These are phyloP conservation scores for Ametastegia equiseti DNA, from an alignment of 2,888 invertebrate species.

Conservation along the genomic window DNA sequence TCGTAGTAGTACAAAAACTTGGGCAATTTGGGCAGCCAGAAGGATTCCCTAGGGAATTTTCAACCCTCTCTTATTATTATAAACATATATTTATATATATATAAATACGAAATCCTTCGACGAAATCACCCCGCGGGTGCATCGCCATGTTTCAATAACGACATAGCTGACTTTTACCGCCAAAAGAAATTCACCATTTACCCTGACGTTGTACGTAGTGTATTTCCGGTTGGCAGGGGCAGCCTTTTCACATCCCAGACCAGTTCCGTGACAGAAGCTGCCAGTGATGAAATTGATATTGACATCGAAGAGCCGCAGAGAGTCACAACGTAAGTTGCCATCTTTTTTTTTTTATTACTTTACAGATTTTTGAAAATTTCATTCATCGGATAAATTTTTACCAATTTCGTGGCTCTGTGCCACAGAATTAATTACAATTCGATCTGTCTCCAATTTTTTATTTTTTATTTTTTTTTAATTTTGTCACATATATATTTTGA, in stretches of 20 bases:
- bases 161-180: conserved; percentile 14
- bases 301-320: conserved; percentile 81
- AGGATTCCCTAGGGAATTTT: neutral
- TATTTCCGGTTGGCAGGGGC: conserved; percentile 72
- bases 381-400: neutral
- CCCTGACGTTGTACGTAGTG: conserved; percentile 67
- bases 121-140: neutral
- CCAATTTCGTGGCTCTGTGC: too few relatives aligned
- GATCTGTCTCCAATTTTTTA: neutral
- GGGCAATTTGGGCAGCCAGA: neutral
- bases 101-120: neutral
- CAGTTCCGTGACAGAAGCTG: conserved; percentile 84
- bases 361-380: neutral
- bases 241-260: conserved; percentile 78
- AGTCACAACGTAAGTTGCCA: conserved; percentile 80
- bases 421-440: neutral
- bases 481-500: too few relatives aligned
- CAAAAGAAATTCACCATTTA: conserved; percentile 57
- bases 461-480: neutral
- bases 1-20: neutral
- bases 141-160: neutral
- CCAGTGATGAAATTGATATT: conserved; percentile 83
- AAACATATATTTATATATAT: neutral
- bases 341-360: neutral
- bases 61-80: neutral